phyloP scores from a whole-genome alignment of 2,113 vertebrate species.

The Lota lota region DNA sequence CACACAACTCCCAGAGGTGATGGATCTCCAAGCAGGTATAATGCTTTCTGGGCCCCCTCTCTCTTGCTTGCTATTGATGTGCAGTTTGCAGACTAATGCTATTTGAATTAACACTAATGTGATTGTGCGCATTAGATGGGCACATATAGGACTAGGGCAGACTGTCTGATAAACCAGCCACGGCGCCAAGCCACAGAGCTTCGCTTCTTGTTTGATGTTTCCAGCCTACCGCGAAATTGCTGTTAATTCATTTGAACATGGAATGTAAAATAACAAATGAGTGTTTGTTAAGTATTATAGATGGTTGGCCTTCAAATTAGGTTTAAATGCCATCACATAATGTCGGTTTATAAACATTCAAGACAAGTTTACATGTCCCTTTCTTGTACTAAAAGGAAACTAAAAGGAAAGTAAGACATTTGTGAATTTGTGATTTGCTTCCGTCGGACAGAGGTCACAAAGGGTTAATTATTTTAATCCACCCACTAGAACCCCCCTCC shows the following conservation, averaged over 20 bases:
- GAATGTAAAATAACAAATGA: too few species aligned
- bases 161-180: too few species aligned
- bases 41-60: slow-evolving; percentile 34
- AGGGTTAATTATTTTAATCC: not conserved
- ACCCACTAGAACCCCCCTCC: not conserved
- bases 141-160: slow-evolving; percentile 22
- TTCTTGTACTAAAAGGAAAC: not conserved
- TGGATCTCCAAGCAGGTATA: not conserved
- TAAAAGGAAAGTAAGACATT: not conserved
- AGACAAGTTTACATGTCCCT: not conserved
- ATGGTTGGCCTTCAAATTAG: too few species aligned
- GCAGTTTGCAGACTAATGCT: slow-evolving; percentile 38
- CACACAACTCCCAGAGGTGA: too few species aligned
- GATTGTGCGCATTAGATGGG: slow-evolving; percentile 35
- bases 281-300: too few species aligned
- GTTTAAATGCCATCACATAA: too few species aligned
- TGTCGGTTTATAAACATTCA: too few species aligned
- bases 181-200: too few species aligned
- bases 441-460: not conserved
- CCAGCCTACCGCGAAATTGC: too few species aligned
- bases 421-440: not conserved
- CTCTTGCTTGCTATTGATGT: slow-evolving; percentile 26
- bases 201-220: too few species aligned
- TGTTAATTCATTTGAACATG: too few species aligned
- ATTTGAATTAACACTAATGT: slow-evolving; percentile 51